These are phyloP conservation scores for Norana najaformis DNA, from an alignment of 2,888 invertebrate species.

Conservation along the genomic window DNA sequence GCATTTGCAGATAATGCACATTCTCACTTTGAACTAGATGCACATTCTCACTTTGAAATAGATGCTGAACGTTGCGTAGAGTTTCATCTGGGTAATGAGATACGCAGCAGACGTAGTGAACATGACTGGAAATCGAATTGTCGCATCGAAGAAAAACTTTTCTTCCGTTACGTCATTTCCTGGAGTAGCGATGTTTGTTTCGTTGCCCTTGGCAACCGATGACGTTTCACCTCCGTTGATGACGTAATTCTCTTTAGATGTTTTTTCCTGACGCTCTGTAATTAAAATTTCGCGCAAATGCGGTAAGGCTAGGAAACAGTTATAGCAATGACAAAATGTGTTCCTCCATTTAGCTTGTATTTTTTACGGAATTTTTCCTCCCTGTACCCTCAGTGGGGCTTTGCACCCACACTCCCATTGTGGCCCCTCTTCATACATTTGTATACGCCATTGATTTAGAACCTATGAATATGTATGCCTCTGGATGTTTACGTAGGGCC, in stretches of 20 bases:
- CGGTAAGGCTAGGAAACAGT: not conserved
- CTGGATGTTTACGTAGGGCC: too few species aligned
- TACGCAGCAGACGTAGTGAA: slow-evolving; percentile 84
- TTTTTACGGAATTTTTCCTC: too few species aligned
- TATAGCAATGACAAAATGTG: too few species aligned
- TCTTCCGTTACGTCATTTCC: slow-evolving; percentile 8
- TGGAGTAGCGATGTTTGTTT: not conserved
- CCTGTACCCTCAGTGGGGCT: too few species aligned
- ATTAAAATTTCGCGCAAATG: not conserved
- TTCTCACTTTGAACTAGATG: not conserved
- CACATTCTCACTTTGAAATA: slow-evolving; percentile 64
- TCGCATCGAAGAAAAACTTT: slow-evolving; percentile 24
- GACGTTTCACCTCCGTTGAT: not conserved
- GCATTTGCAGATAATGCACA: not conserved
- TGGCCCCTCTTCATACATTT: too few species aligned
- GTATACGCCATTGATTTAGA: too few species aligned
- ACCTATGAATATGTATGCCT: too few species aligned
- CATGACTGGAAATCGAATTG: slow-evolving; percentile 36
- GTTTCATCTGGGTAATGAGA: slow-evolving; percentile 83
- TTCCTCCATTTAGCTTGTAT: too few species aligned
- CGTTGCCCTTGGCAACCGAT: not conserved
- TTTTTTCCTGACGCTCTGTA: not conserved
- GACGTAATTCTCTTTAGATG: not conserved
- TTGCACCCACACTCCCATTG: too few species aligned
- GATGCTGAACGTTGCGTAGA: slow-evolving; percentile 73